These are phyloP conservation scores for Zhuqinia jingwanae DNA, from an alignment of 2,888 invertebrate genomes.

Conservation along the genomic window DNA sequence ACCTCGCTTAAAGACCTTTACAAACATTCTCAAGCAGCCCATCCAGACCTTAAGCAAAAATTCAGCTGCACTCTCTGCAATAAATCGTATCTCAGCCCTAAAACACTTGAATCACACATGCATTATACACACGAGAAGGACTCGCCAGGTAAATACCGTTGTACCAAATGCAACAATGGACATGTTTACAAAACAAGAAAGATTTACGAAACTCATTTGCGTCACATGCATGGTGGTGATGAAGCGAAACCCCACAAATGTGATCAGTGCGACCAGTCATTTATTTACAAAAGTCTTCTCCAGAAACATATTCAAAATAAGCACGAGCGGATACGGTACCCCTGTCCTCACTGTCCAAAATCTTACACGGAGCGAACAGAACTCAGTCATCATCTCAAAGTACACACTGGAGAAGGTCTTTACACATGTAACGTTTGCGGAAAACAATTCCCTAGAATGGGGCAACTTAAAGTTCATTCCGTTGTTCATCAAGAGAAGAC, in stretches of 20 bases:
- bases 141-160: background rate
- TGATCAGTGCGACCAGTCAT: background rate
- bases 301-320: background rate
- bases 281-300: background rate
- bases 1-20: background rate
- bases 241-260: background rate
- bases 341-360: conserved; percentile 26
- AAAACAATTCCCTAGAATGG: background rate
- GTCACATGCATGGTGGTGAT: background rate
- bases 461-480: conserved; percentile 1
- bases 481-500: background rate
- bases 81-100: background rate
- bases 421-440: background rate
- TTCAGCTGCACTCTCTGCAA: background rate
- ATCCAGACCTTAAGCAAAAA: background rate
- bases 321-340: conserved; percentile 5
- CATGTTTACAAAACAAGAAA: background rate
- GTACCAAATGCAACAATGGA: background rate
- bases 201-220: background rate
- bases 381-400: background rate
- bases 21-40: background rate
- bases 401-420: conserved; percentile 14
- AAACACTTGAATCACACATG: background rate
- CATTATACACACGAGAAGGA: background rate
- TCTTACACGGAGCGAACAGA: background rate